These are phyloP conservation scores for Australoheros facetus DNA, from an alignment of 2,797 vertebrate species.

Conservation along the genomic window DNA sequence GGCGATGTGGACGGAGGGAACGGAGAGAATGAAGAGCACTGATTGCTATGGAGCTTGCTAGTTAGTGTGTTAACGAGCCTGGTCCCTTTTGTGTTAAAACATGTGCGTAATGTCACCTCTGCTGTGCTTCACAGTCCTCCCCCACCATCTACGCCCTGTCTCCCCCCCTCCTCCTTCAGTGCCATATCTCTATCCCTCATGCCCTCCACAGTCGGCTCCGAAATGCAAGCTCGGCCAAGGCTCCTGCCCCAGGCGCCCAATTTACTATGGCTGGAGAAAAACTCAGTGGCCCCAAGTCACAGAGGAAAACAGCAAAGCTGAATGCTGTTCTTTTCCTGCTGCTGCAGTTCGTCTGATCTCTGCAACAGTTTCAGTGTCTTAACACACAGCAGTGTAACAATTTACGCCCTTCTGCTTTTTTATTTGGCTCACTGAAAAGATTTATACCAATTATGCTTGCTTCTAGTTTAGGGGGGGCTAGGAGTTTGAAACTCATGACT, in stretches of 20 bases:
- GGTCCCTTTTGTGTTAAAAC: constrained; percentile 72
- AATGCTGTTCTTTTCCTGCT: constrained; percentile 62
- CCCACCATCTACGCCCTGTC: constrained; percentile 35
- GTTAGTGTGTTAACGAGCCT: constrained; percentile 72
- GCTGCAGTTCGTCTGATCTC: constrained; percentile 62
- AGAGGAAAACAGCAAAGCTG: constrained; percentile 62
- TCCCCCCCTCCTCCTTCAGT: constrained; percentile 29
- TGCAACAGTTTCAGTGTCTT: constrained; percentile 66
- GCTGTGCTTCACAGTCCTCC: constrained; percentile 29
- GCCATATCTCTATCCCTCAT: constrained; percentile 79
- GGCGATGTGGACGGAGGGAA: constrained; percentile 51
- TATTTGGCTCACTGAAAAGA: constrained; percentile 49
- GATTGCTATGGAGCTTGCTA: constrained; percentile 70
- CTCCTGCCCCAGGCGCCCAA: constrained; percentile 73
- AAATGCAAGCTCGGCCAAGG: constrained; percentile 75
- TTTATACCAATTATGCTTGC: constrained; percentile 62
- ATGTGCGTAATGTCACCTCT: constrained; percentile 67
- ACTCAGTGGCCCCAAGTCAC: constrained; percentile 68
- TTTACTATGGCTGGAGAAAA: constrained; percentile 78
- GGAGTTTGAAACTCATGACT: constrained; percentile 52
- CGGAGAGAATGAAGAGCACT: constrained; percentile 48
- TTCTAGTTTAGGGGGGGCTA: constrained; percentile 46
- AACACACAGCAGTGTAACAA: constrained; percentile 59
- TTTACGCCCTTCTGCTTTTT: constrained; percentile 56
- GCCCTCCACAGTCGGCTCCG: constrained; percentile 65